These are phyloP conservation scores for Palythoa heliodiscus DNA, from an alignment of 92 coral and sea anemone species.

Conservation along the genomic window DNA sequence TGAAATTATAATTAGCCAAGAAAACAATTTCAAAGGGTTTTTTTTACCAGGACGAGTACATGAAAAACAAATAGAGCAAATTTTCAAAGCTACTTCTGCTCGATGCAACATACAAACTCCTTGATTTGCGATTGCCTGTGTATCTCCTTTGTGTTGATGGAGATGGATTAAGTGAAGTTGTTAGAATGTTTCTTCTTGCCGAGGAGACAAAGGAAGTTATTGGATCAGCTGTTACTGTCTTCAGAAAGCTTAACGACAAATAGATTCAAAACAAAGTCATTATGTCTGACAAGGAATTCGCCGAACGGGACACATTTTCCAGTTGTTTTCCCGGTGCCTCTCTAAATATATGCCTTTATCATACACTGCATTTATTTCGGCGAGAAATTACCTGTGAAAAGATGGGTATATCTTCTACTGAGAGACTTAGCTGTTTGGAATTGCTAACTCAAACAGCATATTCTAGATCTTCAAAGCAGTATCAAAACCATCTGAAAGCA, in stretches of 20 bases:
- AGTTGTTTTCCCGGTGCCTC: slow-evolving; percentile 58
- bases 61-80: slow-evolving; percentile 47
- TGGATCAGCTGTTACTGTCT: slow-evolving; percentile 37
- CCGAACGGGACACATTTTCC: slow-evolving; percentile 61
- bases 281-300: slow-evolving; percentile 65
- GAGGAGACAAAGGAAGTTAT: slow-evolving; percentile 63
- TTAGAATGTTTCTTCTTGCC: slow-evolving; percentile 64
- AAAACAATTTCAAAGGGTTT: slow-evolving; percentile 71
- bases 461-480: slow-evolving; percentile 12
- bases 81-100: slow-evolving; percentile 57
- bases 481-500: slow-evolving; percentile 16
- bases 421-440: slow-evolving; percentile 59
- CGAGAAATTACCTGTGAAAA: slow-evolving; percentile 57
- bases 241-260: slow-evolving; percentile 38
- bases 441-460: slow-evolving; percentile 27
- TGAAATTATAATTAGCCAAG: slow-evolving; percentile 56
- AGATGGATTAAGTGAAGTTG: slow-evolving; percentile 64
- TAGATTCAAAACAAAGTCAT: slow-evolving; percentile 49
- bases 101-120: slow-evolving; percentile 62
- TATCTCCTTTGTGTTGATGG: slow-evolving; percentile 66
- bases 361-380: slow-evolving; percentile 51
- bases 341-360: slow-evolving; percentile 62
- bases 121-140: slow-evolving; percentile 48
- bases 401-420: slow-evolving; percentile 52
- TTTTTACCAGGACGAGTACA: slow-evolving; percentile 54